phyloP scores from a whole-genome alignment of 2,888 invertebrate genomes.

The Microctonus aethiopoides region DNA sequence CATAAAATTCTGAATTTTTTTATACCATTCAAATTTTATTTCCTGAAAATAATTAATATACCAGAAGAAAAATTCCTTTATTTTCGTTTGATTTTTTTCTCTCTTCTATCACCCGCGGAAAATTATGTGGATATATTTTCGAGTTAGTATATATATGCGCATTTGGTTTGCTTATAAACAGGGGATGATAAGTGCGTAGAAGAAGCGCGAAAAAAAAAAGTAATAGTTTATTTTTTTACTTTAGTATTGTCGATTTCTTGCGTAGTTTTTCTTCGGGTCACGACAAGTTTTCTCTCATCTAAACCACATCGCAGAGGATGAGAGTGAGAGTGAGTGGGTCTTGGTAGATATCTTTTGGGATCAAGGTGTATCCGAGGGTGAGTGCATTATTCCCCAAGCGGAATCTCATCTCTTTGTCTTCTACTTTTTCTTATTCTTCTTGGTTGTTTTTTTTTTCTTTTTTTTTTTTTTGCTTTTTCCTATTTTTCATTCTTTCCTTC shows the following conservation, averaged over 20 bases:
- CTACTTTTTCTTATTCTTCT: not conserved
- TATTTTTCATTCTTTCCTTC: not conserved
- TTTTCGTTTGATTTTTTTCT: too few species aligned
- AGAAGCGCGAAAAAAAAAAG: too few species aligned
- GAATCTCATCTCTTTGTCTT: slow-evolving; percentile 31
- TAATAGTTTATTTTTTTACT: not conserved
- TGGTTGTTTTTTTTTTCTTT: not conserved
- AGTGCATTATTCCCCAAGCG: slow-evolving; percentile 58
- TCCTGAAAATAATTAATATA: too few species aligned
- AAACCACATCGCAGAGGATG: not conserved
- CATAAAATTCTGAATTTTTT: too few species aligned
- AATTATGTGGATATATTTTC: too few species aligned
- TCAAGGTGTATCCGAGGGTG: slow-evolving; percentile 51
- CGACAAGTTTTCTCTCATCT: not conserved
- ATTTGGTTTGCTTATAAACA: too few species aligned
- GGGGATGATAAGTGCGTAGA: too few species aligned
- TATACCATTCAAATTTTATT: too few species aligned
- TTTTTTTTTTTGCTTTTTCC: not conserved
- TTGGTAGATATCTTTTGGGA: slow-evolving; percentile 37
- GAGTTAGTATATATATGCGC: too few species aligned
- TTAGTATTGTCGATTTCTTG: not conserved
- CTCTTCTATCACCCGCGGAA: too few species aligned
- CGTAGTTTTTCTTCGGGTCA: not conserved
- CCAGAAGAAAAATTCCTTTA: too few species aligned
- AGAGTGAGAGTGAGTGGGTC: not conserved